phyloP scores from a whole-genome alignment of 2,797 vertebrate genomes.

The Amblyopsis hoosieri region DNA sequence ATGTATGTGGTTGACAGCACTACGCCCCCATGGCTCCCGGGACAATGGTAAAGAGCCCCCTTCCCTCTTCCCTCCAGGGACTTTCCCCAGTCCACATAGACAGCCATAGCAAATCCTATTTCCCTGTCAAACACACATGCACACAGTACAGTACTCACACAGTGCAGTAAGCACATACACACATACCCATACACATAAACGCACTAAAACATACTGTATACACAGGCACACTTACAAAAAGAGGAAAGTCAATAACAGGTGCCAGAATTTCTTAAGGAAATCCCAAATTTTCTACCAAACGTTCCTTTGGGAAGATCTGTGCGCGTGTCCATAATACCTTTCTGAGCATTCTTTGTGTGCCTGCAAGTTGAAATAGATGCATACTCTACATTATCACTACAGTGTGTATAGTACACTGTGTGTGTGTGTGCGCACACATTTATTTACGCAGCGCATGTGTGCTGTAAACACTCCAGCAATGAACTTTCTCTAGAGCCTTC shows the following conservation, averaged over 20 bases:
- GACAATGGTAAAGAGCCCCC: slow-evolving; percentile 69
- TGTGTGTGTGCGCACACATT: too few relatives aligned
- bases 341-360: too few relatives aligned
- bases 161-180: not conserved
- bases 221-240: not conserved
- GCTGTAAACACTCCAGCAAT: too few relatives aligned
- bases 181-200: not conserved
- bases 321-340: not conserved
- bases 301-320: slow-evolving; percentile 31
- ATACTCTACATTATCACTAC: too few relatives aligned
- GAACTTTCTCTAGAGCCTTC: slow-evolving; percentile 13
- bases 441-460: too few relatives aligned
- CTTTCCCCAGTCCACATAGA: slow-evolving; percentile 64
- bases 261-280: slow-evolving; percentile 63
- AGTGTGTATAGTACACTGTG: too few relatives aligned
- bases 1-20: slow-evolving; percentile 66
- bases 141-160: not conserved
- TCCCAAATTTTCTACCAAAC: slow-evolving; percentile 44
- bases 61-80: slow-evolving; percentile 64
- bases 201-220: not conserved
- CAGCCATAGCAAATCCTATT: slow-evolving; percentile 75
- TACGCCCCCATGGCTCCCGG: slow-evolving; percentile 67
- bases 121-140: slow-evolving; percentile 34
- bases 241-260: slow-evolving; percentile 44
- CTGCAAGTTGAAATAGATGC: too few relatives aligned